Evolutionary conservation across 2,113 vertebrate genomes (phyloP).

Genomic region (Pluvianellus socialis): DNA sequence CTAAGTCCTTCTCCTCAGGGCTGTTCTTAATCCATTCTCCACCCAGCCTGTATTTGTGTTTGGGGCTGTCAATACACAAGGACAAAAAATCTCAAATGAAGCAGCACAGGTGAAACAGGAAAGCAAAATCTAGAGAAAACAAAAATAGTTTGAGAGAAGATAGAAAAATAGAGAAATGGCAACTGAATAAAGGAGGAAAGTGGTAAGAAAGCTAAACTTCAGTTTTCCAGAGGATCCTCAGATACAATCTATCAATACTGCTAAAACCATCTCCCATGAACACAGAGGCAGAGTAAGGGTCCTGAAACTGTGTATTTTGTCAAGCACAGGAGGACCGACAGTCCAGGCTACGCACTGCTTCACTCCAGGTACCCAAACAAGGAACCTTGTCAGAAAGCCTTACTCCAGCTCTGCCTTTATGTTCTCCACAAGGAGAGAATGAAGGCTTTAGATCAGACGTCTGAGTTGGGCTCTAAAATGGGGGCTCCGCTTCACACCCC

Average conservation of each 20-base stretch:
- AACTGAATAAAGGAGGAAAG: neutral
- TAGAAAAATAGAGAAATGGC: neutral
- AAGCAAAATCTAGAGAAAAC: neutral
- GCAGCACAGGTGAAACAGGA: neutral
- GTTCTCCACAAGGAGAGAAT: neutral
- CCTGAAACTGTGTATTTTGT: neutral
- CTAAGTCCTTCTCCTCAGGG: no score
- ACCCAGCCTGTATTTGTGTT: no score
- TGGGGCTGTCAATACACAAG: no score
- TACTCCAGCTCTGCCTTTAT: neutral
- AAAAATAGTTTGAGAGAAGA: neutral
- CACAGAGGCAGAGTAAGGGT: neutral
- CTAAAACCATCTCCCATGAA: neutral
- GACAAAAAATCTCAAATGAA: neutral
- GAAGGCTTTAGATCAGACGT: neutral
- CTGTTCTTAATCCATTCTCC: no score
- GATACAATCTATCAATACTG: neutral
- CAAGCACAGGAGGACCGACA: neutral
- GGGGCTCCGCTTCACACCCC: rapidly evolving
- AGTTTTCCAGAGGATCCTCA: neutral
- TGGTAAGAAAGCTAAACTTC: neutral
- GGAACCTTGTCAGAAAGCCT: neutral
- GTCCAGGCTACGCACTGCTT: neutral
- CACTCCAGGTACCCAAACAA: rapidly evolving
- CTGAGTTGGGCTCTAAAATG: neutral